Evolutionary conservation across 2,888 invertebrate species (phyloP).

Genomic region (Asteroscopus sphinx): DNA sequence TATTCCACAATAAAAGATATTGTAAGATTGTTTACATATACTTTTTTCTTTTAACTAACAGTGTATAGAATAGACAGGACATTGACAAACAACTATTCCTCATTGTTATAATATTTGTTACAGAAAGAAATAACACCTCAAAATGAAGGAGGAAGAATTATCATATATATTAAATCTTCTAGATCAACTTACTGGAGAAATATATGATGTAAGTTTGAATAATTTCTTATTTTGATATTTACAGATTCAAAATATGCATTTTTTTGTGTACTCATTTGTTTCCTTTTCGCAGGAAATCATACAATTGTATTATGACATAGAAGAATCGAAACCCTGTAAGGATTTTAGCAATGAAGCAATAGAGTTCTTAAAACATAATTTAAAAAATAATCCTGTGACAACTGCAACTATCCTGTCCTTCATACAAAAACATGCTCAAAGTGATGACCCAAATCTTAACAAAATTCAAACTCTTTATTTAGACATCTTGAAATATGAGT

Average conservation of each 20-base stretch:
- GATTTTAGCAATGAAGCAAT: constrained; percentile 73
- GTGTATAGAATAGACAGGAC: too few relatives aligned
- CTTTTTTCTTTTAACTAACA: too few relatives aligned
- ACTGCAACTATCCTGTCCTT: constrained; percentile 73
- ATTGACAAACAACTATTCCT: too few relatives aligned
- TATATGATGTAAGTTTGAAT: constrained; percentile 75
- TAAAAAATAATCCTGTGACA: constrained; percentile 83
- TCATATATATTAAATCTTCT: constrained; percentile 81
- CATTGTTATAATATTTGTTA: constrained; percentile 11
- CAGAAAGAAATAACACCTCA: constrained; percentile 52
- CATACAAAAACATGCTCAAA: constrained; percentile 67
- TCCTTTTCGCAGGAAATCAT: constrained; percentile 76
- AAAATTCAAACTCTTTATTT: constrained; percentile 78
- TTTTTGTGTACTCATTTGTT: not conserved
- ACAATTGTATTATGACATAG: constrained; percentile 73
- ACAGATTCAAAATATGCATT: too few relatives aligned
- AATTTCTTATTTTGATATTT: too few relatives aligned
- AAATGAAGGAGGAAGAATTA: constrained; percentile 83
- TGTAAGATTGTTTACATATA: too few relatives aligned
- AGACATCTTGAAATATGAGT: constrained; percentile 76
- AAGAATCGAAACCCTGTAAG: constrained; percentile 72
- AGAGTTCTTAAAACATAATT: constrained; percentile 81
- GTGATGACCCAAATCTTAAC: constrained; percentile 64
- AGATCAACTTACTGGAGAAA: constrained; percentile 75
- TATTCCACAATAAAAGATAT: too few relatives aligned